Evolutionary conservation across 2,888 invertebrate genomes (phyloP), one percentile per base, ranked within the genome.

Genomic region (Caenorhabditis sp.): DNA sequence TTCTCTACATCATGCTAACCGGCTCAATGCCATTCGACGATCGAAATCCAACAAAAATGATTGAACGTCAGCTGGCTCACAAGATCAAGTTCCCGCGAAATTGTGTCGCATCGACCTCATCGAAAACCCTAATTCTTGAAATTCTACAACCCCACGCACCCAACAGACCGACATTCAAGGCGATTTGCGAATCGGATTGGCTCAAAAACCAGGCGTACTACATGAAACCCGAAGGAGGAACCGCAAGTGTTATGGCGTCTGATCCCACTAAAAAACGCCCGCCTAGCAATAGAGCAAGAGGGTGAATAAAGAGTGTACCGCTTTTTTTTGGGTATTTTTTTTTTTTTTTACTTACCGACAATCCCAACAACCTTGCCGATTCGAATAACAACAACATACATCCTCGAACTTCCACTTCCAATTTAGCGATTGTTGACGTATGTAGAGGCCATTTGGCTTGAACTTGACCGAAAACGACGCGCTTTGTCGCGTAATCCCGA

Each of bases 1-100:
- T 94, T 61, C 89, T 94, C 4, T 94, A 92, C 88, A 93, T 94
- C 38, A 93, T 94, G 92, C 88, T 90, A 74, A 86, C 77, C 36
- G 84, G 84, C 36, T 64, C 79, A 31, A 84, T 84, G 85, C 85
- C 85, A 3, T 84, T 76, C 59, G 82, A 85, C 63, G 85, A 85
- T 56, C 74, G 79, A 21, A 68, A 81, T 60, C 77, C 77, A 26
- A 63, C 63, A 54, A 71, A 73, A 53, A 80, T 80, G 81, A 62
- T 81, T 26, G 74, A 75, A 36, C 60, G 70, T 50, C 76, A 78
- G 63, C 36, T 73, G 23, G 61, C 70, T 0, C 79, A 81, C 27
- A 59, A 64, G 31, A 67, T 78, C 49, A 70, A 70, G 43, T 80
- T 78, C 52, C 75, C 80, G 1, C 65, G 67, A 59, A 52, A 23